Conservation (phyloP, 1,140 invertebrate species). For the Drosophila insularis region DNA sequence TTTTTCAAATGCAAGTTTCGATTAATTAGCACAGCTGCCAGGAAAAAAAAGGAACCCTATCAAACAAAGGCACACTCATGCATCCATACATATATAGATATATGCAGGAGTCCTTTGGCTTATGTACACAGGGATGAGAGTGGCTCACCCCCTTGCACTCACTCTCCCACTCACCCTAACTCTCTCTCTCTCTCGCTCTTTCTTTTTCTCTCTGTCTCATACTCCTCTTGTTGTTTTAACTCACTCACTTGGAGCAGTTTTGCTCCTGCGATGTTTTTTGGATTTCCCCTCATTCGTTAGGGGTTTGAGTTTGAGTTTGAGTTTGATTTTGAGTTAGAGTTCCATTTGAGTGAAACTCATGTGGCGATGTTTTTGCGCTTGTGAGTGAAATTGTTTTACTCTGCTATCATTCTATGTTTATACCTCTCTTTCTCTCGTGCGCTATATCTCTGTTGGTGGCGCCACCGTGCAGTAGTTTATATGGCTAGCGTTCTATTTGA, state of each 20-base stretch:
- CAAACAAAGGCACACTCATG: not conserved
- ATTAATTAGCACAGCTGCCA: conserved; percentile 69
- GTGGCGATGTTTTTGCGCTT: conserved; percentile 18
- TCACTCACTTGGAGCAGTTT: not conserved
- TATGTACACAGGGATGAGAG: not conserved
- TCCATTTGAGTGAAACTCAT: conserved; percentile 34
- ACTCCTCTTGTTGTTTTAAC: not conserved
- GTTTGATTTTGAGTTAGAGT: too few relatives aligned
- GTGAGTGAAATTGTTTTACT: not conserved
- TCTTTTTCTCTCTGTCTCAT: too few relatives aligned
- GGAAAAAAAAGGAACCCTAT: conserved; percentile 2
- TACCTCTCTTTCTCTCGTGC: conserved; percentile 1
- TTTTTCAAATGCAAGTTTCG: conserved; percentile 45
- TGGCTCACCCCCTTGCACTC: not conserved
- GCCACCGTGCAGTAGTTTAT: not conserved
- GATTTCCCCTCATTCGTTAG: not conserved
- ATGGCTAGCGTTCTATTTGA: conserved; percentile 9
- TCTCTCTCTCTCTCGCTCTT: too few relatives aligned
- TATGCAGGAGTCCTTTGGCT: conserved; percentile 3
- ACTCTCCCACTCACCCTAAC: too few relatives aligned
- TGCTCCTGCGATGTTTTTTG: conserved; percentile 9
- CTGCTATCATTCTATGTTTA: conserved; percentile 27
- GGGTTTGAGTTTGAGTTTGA: conserved; percentile 36
- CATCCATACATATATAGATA: conserved; percentile 6
- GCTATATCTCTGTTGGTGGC: not conserved